Percentiles rank a stretch among this genome's conserved stretches.
These are phyloP conservation scores for Folsomia candida DNA, from an alignment of 2,888 invertebrate species.

Conservation along the genomic window DNA sequence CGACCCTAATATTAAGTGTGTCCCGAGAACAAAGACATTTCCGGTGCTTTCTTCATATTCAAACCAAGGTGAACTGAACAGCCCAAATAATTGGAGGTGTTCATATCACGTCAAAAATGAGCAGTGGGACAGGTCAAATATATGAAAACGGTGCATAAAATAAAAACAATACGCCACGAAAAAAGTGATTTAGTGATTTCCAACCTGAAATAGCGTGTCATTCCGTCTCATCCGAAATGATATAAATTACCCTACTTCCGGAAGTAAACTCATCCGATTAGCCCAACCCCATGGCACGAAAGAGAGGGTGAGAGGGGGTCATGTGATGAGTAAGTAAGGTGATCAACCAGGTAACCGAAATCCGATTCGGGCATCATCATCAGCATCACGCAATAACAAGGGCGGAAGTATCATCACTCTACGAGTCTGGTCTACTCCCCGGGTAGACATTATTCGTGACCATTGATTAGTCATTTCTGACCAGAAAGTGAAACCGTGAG, in stretches of 20 bases:
- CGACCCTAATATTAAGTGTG: background rate
- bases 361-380: conserved; percentile 16
- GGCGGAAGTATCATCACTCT: background rate
- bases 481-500: conserved; percentile 1
- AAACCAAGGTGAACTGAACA: background rate
- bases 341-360: background rate
- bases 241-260: background rate
- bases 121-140: too few species aligned
- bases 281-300: too few species aligned
- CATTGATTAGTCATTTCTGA: background rate
- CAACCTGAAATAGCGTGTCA: background rate
- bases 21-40: background rate
- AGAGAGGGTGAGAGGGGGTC: too few species aligned
- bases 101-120: too few species aligned
- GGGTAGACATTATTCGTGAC: too few species aligned
- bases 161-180: too few species aligned
- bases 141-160: too few species aligned
- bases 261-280: background rate
- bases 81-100: too few species aligned
- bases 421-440: background rate
- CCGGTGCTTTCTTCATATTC: background rate
- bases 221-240: background rate
- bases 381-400: background rate
- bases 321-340: background rate
- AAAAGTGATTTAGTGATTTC: too few species aligned